A percentile compares a stretch with the other conserved stretches of the same genome.
These are phyloP conservation scores for Byasa hedistus DNA, from an alignment of 2,888 invertebrate genomes.

Conservation along the genomic window DNA sequence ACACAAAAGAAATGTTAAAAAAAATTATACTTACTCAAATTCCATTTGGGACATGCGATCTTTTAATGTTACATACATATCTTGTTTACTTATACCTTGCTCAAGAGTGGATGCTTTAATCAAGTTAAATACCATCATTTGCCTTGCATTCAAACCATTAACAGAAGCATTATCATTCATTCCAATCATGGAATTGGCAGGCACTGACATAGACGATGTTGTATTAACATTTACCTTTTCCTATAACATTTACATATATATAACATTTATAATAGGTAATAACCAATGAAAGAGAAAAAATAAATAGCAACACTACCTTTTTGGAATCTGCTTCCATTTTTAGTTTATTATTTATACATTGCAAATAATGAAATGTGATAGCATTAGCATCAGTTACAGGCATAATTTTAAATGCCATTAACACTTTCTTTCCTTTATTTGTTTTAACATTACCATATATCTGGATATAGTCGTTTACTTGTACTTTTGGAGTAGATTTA, in stretches of 20 bases:
- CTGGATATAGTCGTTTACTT: conserved; percentile 74
- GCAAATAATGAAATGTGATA: conserved; percentile 76
- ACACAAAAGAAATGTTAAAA: background rate
- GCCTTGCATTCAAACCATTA: conserved; percentile 69
- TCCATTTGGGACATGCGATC: conserved; percentile 70
- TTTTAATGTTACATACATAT: conserved; percentile 67
- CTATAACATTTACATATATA: conserved; percentile 46
- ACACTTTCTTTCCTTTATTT: conserved; percentile 72
- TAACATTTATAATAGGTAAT: conserved; percentile 32
- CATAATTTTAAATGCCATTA: conserved; percentile 74
- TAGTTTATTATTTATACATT: conserved; percentile 72
- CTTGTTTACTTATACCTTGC: conserved; percentile 73
- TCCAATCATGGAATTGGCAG: conserved; percentile 71
- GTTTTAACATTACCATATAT: conserved; percentile 74
- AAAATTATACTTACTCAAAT: conserved; percentile 64
- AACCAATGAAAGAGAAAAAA: background rate
- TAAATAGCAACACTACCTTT: conserved; percentile 51
- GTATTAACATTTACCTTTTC: conserved; percentile 55
- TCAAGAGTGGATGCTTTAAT: conserved; percentile 69
- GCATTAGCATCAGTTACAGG: conserved; percentile 70
- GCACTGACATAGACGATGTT: conserved; percentile 53
- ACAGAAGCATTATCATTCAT: conserved; percentile 58
- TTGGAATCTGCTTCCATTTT: conserved; percentile 75
- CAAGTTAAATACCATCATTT: conserved; percentile 73
- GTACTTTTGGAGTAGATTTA: conserved; percentile 68